These are phyloP conservation scores for Jordanella pulchra DNA, from an alignment of 2,797 vertebrate species.

Conservation along the genomic window DNA sequence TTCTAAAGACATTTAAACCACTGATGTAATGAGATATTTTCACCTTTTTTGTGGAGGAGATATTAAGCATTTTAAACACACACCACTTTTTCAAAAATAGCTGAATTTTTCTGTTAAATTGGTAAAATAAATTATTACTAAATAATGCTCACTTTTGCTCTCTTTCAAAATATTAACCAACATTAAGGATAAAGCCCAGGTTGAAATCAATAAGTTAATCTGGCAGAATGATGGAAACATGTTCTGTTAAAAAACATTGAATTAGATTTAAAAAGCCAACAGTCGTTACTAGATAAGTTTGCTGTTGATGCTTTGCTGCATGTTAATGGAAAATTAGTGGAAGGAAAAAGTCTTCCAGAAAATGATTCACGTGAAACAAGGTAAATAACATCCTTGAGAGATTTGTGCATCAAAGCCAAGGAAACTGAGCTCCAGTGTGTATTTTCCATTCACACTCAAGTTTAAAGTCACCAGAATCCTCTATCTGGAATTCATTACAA, in stretches of 20 bases:
- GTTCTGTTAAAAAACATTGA: background rate
- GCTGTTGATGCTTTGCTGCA: background rate
- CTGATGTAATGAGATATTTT: background rate
- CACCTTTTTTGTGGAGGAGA: no score
- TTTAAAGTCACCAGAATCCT: no score
- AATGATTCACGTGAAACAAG: background rate
- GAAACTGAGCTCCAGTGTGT: no score
- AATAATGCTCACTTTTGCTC: background rate
- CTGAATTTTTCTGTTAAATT: background rate
- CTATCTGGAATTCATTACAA: no score
- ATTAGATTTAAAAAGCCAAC: background rate
- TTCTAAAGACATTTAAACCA: background rate
- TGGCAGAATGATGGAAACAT: background rate
- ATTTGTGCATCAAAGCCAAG: no score
- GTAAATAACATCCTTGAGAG: background rate
- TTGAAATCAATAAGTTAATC: background rate
- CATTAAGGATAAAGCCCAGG: background rate
- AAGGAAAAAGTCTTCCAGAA: background rate
- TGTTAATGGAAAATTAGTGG: background rate
- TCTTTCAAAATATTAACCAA: background rate
- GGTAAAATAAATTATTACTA: background rate
- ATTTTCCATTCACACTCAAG: no score
- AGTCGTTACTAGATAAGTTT: background rate
- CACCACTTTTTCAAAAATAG: background rate
- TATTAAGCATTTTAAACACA: no score